Conservation (phyloP, 1,140 invertebrate genomes). For the Periplaneta americana region DNA sequence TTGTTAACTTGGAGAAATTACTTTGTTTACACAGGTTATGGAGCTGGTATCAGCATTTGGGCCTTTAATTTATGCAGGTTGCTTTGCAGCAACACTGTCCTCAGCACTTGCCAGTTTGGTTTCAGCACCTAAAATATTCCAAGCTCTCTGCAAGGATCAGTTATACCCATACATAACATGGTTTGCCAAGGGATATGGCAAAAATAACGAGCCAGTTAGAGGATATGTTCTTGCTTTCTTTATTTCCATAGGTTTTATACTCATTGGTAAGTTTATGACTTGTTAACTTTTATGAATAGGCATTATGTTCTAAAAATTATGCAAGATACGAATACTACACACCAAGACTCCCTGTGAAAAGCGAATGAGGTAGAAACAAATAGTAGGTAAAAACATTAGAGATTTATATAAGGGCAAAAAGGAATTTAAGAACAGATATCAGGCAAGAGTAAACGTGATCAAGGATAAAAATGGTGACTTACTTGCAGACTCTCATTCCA, state of each 20-base stretch:
- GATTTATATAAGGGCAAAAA: no score
- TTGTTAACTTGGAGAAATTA: no score
- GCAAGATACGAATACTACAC: no score
- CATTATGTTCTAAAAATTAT: no score
- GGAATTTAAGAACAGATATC: no score
- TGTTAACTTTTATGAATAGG: no score
- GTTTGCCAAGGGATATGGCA: slow-evolving; percentile 90
- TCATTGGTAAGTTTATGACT: slow-evolving; percentile 61
- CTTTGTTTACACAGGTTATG: slow-evolving; percentile 63
- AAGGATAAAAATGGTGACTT: no score
- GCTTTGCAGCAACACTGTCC: slow-evolving; percentile 93
- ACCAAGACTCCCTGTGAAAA: no score
- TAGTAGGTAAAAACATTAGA: no score
- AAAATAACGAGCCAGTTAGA: slow-evolving; percentile 84
- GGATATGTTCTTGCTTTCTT: slow-evolving; percentile 89
- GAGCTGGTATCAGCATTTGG: slow-evolving; percentile 85
- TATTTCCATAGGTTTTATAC: slow-evolving; percentile 81
- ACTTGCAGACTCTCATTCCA: no score
- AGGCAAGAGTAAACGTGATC: no score
- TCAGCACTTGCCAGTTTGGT: slow-evolving; percentile 93
- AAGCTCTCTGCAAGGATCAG: slow-evolving; percentile 93
- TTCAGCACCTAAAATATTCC: slow-evolving; percentile 90
- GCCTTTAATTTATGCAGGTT: slow-evolving; percentile 91
- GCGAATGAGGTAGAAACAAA: no score
- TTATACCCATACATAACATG: slow-evolving; percentile 88